A percentile compares a stretch with the other conserved stretches of the same genome.
Conservation (phyloP, 37 sponge, comb jelly and placozoan species). For the Oopsacas minuta region DNA sequence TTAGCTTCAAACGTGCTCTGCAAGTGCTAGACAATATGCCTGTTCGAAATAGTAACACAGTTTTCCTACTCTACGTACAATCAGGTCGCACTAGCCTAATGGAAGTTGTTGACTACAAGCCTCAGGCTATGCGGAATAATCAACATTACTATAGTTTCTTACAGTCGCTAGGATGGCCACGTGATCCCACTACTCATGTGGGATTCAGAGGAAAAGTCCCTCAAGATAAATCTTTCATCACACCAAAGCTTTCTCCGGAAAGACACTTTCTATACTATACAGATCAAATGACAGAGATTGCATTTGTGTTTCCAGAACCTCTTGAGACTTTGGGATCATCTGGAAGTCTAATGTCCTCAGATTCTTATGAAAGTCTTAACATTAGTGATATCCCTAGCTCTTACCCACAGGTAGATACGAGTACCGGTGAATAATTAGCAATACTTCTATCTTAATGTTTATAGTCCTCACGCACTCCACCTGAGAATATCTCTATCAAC, state of each 20-base stretch:
- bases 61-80: conserved; percentile 63
- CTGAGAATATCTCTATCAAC: background rate
- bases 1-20: conserved; percentile 32
- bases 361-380: background rate
- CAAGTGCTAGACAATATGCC: conserved; percentile 51
- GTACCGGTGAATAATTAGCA: background rate
- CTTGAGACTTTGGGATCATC: background rate
- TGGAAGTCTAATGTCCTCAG: background rate
- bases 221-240: background rate
- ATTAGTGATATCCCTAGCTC: background rate
- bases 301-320: conserved; percentile 53
- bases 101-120: conserved; percentile 50
- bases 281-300: conserved; percentile 50
- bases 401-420: background rate
- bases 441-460: background rate
- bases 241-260: conserved; percentile 28
- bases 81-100: conserved; percentile 35
- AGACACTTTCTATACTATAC: conserved; percentile 65
- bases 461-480: background rate
- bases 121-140: conserved; percentile 8
- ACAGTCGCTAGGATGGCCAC: conserved; percentile 65
- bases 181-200: conserved; percentile 51
- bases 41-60: conserved; percentile 52
- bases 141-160: conserved; percentile 56
- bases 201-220: conserved; percentile 49